Evolutionary conservation across 2,113 vertebrate species (phyloP).

Genomic region (Cariama cristata): DNA sequence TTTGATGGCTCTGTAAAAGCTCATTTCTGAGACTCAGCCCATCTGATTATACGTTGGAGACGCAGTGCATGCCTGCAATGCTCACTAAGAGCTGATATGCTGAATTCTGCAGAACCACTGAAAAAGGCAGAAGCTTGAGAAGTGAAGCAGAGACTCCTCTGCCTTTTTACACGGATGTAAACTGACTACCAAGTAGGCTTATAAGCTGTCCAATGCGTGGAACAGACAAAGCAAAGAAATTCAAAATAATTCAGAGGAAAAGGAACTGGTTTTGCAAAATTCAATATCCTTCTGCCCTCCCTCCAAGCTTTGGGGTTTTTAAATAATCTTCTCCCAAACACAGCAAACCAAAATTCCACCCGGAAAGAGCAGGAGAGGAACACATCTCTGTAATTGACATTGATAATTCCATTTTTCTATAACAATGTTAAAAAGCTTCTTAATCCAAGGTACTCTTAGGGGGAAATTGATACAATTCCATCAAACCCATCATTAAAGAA

Average conservation of each 20-base stretch:
- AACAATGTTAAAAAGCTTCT: neutral
- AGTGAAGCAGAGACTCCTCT: neutral
- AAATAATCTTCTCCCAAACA: neutral
- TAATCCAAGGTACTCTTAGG: neutral
- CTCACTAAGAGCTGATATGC: fast-evolving
- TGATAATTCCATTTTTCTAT: neutral
- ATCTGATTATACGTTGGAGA: neutral
- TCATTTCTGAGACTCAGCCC: neutral
- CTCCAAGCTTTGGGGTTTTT: fast-evolving
- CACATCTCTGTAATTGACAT: neutral
- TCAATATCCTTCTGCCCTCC: neutral
- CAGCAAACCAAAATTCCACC: neutral
- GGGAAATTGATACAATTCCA: neutral
- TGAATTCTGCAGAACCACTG: neutral
- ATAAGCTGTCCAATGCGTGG: fast-evolving
- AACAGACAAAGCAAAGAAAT: neutral
- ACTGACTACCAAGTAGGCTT: no score
- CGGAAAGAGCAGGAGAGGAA: neutral
- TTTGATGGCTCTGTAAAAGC: neutral
- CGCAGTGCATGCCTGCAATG: fast-evolving
- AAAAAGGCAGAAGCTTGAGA: neutral
- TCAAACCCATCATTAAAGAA: neutral
- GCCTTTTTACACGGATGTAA: neutral
- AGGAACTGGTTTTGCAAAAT: neutral
- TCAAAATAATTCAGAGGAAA: neutral